These are phyloP conservation scores for Synaphobranchus kaupii DNA, from an alignment of 2,797 vertebrate genomes.

Conservation along the genomic window DNA sequence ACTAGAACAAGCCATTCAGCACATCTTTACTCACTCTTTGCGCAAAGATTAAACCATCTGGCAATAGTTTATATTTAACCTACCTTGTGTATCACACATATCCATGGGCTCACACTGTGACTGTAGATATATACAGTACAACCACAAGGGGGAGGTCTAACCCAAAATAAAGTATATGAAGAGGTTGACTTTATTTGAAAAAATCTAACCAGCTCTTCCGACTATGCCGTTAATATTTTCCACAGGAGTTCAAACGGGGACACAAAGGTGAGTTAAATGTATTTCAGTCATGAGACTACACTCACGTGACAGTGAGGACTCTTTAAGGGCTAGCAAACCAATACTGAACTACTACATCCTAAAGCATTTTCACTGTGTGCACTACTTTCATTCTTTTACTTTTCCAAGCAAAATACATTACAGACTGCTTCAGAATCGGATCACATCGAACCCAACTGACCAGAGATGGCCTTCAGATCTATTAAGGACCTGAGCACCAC, in stretches of 20 bases:
- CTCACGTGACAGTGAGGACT: background rate
- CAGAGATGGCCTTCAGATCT: background rate
- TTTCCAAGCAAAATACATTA: background rate
- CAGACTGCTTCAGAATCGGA: background rate
- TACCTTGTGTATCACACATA: background rate
- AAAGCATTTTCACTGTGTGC: background rate
- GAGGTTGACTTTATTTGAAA: background rate
- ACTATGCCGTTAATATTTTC: conserved; percentile 17
- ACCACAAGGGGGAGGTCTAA: conserved; percentile 25
- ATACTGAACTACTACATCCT: background rate
- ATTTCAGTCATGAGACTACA: conserved; percentile 5
- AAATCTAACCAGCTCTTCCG: background rate
- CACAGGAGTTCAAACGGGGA: conserved; percentile 11
- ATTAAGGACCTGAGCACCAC: background rate
- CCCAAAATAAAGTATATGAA: background rate
- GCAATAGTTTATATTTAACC: background rate
- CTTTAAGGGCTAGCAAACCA: background rate
- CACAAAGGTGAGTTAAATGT: background rate
- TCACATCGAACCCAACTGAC: background rate
- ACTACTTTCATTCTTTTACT: too few relatives aligned
- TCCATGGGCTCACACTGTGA: background rate
- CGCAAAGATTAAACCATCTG: background rate
- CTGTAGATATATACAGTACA: background rate
- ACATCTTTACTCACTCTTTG: background rate
- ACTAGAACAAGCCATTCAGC: background rate